These are phyloP conservation scores for Erpornis zantholeuca DNA, from an alignment of 2,113 vertebrate species.

Conservation along the genomic window DNA sequence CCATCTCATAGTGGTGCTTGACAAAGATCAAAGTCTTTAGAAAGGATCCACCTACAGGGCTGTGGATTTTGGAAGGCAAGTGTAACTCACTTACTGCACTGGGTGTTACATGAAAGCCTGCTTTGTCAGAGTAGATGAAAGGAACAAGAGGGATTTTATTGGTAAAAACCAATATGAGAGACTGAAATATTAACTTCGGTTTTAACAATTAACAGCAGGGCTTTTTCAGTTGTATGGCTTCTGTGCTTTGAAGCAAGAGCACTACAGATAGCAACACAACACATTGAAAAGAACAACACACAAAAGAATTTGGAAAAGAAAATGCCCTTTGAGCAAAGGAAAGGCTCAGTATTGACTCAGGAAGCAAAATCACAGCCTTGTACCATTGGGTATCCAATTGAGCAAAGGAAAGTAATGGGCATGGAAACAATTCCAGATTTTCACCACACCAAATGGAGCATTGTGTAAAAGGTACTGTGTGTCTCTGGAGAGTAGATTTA, in stretches of 20 bases:
- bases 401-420: neutral
- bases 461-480: neutral
- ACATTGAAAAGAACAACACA: neutral
- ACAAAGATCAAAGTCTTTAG: slow-evolving; percentile 25
- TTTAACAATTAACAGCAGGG: neutral
- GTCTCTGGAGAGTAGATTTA: neutral
- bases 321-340: neutral
- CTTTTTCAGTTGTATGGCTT: neutral
- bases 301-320: neutral
- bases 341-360: neutral
- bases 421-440: neutral
- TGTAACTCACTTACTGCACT: neutral
- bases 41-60: slow-evolving; percentile 30
- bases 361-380: neutral
- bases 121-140: slow-evolving; percentile 14
- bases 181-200: neutral
- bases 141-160: neutral
- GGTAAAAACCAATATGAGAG: neutral
- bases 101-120: neutral
- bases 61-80: neutral
- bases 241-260: neutral
- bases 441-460: neutral
- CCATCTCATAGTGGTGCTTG: neutral
- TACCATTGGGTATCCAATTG: neutral
- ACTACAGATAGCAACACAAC: neutral